phyloP scores from a whole-genome alignment of 53 echinoderm and acorn worm genomes.

The Patiria pectinifera region DNA sequence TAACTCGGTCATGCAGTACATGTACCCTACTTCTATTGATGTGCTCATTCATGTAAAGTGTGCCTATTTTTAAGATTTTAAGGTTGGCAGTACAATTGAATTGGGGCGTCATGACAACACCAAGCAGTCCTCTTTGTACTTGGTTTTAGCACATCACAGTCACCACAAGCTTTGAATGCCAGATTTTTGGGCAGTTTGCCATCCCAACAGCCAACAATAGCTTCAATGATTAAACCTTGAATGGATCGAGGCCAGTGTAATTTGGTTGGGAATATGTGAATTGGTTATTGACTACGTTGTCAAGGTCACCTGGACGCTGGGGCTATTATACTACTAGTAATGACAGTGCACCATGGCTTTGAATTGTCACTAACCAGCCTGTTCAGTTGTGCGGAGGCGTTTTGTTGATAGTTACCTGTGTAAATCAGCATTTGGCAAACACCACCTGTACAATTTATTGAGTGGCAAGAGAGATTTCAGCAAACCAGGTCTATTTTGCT shows the following conservation, averaged over 20 bases:
- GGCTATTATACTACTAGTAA: no score
- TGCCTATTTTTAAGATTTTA: no score
- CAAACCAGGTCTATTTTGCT: background rate
- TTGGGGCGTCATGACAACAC: background rate
- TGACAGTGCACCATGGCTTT: background rate
- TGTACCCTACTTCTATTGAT: background rate
- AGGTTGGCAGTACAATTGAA: background rate
- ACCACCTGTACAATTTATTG: background rate
- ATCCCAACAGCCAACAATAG: no score
- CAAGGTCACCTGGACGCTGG: background rate
- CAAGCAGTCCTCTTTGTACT: background rate
- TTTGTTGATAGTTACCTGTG: conserved; percentile 12
- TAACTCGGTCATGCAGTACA: background rate
- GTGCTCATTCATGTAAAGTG: no score
- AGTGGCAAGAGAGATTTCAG: background rate
- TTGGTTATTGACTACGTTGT: background rate
- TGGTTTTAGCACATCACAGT: background rate
- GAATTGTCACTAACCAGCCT: background rate
- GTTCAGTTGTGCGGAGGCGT: background rate
- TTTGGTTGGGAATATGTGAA: background rate
- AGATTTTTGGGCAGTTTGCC: no score
- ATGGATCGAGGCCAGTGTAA: background rate
- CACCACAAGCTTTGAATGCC: background rate
- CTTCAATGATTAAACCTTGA: background rate
- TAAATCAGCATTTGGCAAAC: background rate